Percentiles rank a stretch among this genome's conserved stretches.
Conservation (phyloP, 2,888 invertebrate species). For the Drosophila tanythrix region DNA sequence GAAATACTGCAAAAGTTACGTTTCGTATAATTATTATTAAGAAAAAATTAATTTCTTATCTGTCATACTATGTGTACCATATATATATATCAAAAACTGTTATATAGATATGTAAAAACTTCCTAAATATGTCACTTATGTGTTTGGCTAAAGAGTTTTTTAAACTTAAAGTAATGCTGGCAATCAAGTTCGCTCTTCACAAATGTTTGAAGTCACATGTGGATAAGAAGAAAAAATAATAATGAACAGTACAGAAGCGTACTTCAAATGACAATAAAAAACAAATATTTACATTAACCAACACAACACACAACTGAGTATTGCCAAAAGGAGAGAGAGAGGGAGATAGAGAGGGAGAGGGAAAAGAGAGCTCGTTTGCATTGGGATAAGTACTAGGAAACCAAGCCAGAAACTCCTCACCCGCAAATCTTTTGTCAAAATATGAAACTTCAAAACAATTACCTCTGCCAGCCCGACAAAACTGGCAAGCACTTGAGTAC, state of each 20-base stretch:
- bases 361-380: slow-evolving; percentile 27
- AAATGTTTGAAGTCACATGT: slow-evolving; percentile 24
- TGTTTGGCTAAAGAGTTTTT: neutral
- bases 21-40: neutral
- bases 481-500: slow-evolving; percentile 62
- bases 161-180: neutral
- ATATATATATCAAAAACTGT: neutral
- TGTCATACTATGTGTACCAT: neutral
- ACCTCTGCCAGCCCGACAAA: slow-evolving; percentile 41
- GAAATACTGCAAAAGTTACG: neutral
- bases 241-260: slow-evolving; percentile 59
- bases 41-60: neutral
- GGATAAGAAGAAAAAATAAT: slow-evolving; percentile 41
- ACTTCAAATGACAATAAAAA: slow-evolving; percentile 76
- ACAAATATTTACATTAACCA: slow-evolving; percentile 75
- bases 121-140: no score
- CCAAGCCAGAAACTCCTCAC: slow-evolving; percentile 50
- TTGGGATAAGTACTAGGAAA: slow-evolving; percentile 28
- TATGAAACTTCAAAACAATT: slow-evolving; percentile 67
- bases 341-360: neutral
- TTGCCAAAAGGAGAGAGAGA: neutral
- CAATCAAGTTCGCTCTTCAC: slow-evolving; percentile 1
- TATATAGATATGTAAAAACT: no score
- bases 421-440: slow-evolving; percentile 73
- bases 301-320: slow-evolving; percentile 33